Conservation (phyloP, 2,888 invertebrate genomes). For the Hyles lineata region DNA sequence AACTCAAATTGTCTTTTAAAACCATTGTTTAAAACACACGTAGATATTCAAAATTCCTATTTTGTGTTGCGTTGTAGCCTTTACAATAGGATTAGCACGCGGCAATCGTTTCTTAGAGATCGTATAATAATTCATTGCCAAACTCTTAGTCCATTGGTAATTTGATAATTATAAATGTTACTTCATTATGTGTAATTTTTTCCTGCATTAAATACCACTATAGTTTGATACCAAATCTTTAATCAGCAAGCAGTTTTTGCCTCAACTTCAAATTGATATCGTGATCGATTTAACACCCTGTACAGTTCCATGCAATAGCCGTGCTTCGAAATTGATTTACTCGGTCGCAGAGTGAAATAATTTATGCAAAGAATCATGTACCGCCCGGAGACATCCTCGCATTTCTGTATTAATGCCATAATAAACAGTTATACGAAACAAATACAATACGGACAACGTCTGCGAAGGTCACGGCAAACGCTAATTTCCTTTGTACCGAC, state of each 20-base stretch:
- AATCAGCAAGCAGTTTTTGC: background rate
- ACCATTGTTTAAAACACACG: too few relatives aligned
- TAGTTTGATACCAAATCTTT: background rate
- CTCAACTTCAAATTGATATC: background rate
- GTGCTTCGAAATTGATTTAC: conserved; percentile 57
- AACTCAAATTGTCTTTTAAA: too few relatives aligned
- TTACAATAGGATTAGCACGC: too few relatives aligned
- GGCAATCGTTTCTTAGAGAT: too few relatives aligned
- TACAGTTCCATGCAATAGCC: conserved; percentile 47
- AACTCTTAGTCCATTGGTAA: too few relatives aligned
- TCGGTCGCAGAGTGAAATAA: conserved; percentile 60
- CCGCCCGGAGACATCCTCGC: conserved; percentile 72
- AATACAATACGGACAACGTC: conserved; percentile 53
- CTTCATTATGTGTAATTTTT: too few relatives aligned
- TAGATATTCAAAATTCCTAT: too few relatives aligned
- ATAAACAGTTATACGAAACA: conserved; percentile 63
- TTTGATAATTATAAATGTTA: too few relatives aligned
- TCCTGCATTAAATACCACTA: too few relatives aligned
- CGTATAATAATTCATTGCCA: too few relatives aligned
- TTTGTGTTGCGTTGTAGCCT: too few relatives aligned
- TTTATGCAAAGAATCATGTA: conserved; percentile 80
- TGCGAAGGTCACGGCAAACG: conserved; percentile 72
- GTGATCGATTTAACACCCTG: conserved; percentile 45
- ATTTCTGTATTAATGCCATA: conserved; percentile 64
- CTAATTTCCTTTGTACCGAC: conserved; percentile 73